phyloP scores from a whole-genome alignment of 2,888 invertebrate genomes.

The Mongoloraphidia duomilia region DNA sequence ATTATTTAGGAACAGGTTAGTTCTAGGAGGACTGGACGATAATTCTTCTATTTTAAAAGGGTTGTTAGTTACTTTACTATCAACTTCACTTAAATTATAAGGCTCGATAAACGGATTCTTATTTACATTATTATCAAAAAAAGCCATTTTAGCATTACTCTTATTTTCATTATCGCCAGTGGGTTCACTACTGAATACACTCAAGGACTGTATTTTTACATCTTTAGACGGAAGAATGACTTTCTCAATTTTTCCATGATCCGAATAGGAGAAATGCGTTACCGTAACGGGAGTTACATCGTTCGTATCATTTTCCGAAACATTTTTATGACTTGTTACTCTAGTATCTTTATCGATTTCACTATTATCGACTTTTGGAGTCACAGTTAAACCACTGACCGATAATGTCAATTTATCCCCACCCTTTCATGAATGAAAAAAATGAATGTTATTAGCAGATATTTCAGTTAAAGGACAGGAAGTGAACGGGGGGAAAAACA shows the following conservation, averaged over 20 bases:
- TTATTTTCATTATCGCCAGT: neutral
- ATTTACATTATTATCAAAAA: neutral
- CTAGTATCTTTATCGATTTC: conserved; percentile 28
- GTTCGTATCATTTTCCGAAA: conserved; percentile 17
- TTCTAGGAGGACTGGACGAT: no score
- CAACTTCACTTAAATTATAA: no score
- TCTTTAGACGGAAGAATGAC: conserved; percentile 20
- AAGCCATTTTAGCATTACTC: neutral
- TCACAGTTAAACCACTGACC: conserved; percentile 35
- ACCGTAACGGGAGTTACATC: conserved; percentile 40
- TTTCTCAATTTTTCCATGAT: conserved; percentile 25
- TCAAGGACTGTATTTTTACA: conserved; percentile 16
- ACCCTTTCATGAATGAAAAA: conserved; percentile 34
- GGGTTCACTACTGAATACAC: conserved; percentile 14
- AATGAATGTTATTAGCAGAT: conserved; percentile 6
- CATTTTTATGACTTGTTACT: conserved; percentile 6
- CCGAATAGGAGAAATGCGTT: conserved; percentile 36
- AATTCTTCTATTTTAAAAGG: no score
- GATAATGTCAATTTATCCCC: conserved; percentile 54
- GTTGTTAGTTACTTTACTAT: no score
- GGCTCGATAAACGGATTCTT: conserved; percentile 7
- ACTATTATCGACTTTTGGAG: conserved; percentile 16
- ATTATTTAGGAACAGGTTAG: no score
- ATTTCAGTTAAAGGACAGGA: conserved; percentile 9
- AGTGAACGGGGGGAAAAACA: conserved; percentile 9